Conservation (phyloP, 2,888 invertebrate species). For the Tetranychus piercei region DNA sequence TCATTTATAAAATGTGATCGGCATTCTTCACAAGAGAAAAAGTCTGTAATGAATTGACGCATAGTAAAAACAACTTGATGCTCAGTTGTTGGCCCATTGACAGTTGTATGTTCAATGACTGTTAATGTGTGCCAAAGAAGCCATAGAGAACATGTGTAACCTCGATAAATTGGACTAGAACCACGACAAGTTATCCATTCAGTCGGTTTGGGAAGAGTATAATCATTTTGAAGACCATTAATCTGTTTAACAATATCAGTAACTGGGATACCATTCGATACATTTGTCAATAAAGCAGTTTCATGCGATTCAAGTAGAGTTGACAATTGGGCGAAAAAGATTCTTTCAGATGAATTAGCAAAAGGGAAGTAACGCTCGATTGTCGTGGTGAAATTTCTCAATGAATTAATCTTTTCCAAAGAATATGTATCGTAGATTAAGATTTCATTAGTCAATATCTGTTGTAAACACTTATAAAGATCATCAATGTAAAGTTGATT, state of each 20-base stretch:
- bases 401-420: not conserved
- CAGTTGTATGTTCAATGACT: conserved; percentile 45
- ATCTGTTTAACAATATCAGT: not conserved
- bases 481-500: not conserved
- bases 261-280: not conserved
- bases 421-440: not conserved
- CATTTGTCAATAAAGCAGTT: not conserved
- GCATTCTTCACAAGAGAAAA: conserved; percentile 84
- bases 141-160: conserved; percentile 90
- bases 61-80: conserved; percentile 58
- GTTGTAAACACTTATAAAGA: not conserved
- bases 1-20: conserved; percentile 69
- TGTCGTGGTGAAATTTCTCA: not conserved
- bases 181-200: conserved; percentile 65
- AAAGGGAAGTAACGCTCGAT: not conserved
- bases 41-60: conserved; percentile 67
- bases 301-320: not conserved
- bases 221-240: conserved; percentile 39
- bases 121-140: conserved; percentile 76
- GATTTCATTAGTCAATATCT: not conserved
- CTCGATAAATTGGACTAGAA: conserved; percentile 52
- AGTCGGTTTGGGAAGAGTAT: not conserved
- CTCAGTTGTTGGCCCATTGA: conserved; percentile 24
- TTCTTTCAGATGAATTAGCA: not conserved
- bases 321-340: not conserved